A percentile compares a stretch with the other conserved stretches of the same genome.
Conservation (phyloP, 2,797 vertebrate species). For the Capromys pilorides region DNA sequence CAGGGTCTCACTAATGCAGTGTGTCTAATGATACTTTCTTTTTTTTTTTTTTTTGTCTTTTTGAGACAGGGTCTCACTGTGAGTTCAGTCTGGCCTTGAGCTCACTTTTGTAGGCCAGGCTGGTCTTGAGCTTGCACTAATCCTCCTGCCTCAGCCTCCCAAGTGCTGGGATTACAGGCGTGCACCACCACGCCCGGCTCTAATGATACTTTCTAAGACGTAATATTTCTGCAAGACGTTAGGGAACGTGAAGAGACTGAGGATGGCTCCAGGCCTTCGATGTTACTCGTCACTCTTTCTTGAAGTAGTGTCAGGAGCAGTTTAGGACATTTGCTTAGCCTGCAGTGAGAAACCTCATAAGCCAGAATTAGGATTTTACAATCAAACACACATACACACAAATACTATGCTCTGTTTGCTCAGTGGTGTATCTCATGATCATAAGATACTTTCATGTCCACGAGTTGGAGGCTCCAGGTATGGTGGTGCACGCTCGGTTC, state of each 20-base stretch:
- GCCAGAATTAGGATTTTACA: slow-evolving; percentile 29
- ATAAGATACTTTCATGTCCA: neutral
- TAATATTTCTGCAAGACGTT: neutral
- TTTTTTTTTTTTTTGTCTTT: too few species aligned
- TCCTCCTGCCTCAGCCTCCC: too few species aligned
- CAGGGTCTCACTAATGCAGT: neutral
- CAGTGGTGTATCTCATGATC: neutral
- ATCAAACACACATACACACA: neutral
- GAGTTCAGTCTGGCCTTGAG: too few species aligned
- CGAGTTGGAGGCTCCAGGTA: neutral
- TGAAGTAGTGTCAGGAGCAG: neutral
- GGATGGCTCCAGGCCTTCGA: neutral
- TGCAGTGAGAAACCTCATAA: neutral
- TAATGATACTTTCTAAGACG: neutral
- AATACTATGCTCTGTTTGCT: neutral
- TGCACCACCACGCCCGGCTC: too few species aligned
- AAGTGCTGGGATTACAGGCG: too few species aligned
- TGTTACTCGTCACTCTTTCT: neutral
- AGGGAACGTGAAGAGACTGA: neutral
- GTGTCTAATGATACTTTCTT: neutral
- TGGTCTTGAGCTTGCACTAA: too few species aligned
- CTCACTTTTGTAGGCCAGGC: too few species aligned
- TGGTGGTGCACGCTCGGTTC: neutral
- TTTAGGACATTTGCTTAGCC: neutral
- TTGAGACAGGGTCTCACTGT: too few species aligned